These are phyloP conservation scores for Thaleichthys pacificus DNA, from an alignment of 2,797 vertebrate species.

Conservation along the genomic window DNA sequence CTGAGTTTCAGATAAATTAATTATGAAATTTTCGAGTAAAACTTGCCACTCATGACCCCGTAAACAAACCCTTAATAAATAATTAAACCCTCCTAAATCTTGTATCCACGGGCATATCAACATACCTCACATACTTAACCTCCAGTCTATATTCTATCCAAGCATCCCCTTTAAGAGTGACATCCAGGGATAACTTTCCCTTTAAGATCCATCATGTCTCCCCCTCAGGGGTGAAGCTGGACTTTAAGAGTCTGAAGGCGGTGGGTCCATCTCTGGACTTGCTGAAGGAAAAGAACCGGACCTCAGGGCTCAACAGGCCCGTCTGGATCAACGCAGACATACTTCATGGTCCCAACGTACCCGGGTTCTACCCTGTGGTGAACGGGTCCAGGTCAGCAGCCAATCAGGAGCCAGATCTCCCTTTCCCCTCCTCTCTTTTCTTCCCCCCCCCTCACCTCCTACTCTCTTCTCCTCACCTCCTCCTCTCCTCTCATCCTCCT, in stretches of 20 bases:
- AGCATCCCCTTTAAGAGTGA: neutral
- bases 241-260: constrained; percentile 77
- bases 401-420: neutral
- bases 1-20: neutral
- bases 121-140: too few species aligned
- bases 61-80: too few species aligned
- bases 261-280: constrained; percentile 73
- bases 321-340: constrained; percentile 82
- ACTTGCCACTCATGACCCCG: too few species aligned
- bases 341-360: constrained; percentile 78
- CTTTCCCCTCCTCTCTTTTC: neutral
- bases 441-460: neutral
- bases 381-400: constrained; percentile 72
- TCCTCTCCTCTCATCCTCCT: neutral
- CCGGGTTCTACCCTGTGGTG: constrained; percentile 61
- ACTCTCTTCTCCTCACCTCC: too few species aligned
- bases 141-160: too few species aligned
- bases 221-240: constrained; percentile 79
- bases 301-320: constrained; percentile 65
- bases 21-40: neutral
- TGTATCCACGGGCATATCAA: too few species aligned
- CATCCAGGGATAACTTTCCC: neutral
- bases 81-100: too few species aligned
- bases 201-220: neutral
- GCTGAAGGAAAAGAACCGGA: constrained; percentile 60